Base-by-base conservation (phyloP, 2,888 invertebrate species). In the Chalcosyrphus nemorum region DNA sequence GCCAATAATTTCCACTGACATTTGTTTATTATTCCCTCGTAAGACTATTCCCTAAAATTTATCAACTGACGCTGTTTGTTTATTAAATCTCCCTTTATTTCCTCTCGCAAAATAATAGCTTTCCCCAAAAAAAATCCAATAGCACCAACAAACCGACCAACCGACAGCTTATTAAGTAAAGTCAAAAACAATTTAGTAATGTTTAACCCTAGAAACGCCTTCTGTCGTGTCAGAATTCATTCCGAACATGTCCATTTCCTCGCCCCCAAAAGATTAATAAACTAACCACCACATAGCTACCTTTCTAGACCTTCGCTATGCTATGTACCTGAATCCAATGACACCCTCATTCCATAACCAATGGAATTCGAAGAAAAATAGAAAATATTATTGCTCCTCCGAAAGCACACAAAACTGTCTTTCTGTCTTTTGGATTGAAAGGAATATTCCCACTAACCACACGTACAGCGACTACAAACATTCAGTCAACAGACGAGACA, bases 131-230 rank as follows among this genome's bases (percentile, higher is more conserved):
- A 32, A 50, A 50, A 11, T 11, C 63, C 5, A 47, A 35, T 21
- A 35, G 17, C 35, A 35, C 7, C 15, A 50, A 24, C 41, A 45
- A 47, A 4, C 24, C 27, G 13, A 45, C 45, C 65, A 65, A 57
- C 54, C 63, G 72, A 72, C 82, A 82, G 72, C 72, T 77, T 82
- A 66, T 77, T 38, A 52, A 19, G 47, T 63, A 19, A 47, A 74
- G 47, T 78, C 77, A 68, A 78, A 72, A 82, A 61, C 82, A 78
- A 82, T 82, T 82, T 72, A 32, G 47, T 72, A 76, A 72, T 66
- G 52, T 35, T 45, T 54, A 65, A 66, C 38, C 59, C 54, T 24
- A 19, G 35, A 66, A n/a, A 24, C 21, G 9, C 29, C 45, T 1
- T 45, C 21, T 65, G 43, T 32, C 4, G 9, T 84, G 84, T 80